Conservation (phyloP, 2,797 vertebrate genomes). For the Streptopelia turtur region DNA sequence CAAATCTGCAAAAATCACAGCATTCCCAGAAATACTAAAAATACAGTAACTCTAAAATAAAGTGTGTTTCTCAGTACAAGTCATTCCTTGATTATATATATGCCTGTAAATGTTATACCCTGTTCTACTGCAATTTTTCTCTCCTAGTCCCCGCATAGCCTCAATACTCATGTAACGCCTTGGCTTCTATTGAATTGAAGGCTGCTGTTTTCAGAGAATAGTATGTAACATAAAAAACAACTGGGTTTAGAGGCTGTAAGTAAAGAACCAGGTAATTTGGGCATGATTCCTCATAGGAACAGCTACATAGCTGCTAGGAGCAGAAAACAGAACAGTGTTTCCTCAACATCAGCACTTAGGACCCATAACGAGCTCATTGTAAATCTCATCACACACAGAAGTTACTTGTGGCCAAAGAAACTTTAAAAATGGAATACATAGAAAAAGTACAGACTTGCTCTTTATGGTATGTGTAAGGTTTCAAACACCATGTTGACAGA, state of each 20-base stretch:
- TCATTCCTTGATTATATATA: neutral
- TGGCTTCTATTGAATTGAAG: neutral
- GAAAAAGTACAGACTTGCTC: neutral
- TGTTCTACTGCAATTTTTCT: neutral
- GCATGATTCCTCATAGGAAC: fast-evolving
- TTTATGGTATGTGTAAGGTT: neutral
- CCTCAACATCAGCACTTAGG: neutral
- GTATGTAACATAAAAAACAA: neutral
- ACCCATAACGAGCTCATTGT: neutral
- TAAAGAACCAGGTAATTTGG: neutral
- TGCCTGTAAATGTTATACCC: neutral
- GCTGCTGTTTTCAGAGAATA: neutral
- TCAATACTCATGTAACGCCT: neutral
- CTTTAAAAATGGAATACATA: neutral
- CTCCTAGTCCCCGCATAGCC: neutral
- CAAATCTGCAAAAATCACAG: neutral
- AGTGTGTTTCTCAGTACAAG: neutral
- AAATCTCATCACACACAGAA: neutral
- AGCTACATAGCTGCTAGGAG: neutral
- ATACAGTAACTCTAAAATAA: neutral
- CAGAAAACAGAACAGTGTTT: neutral
- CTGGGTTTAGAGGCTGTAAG: neutral
- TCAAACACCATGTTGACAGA: neutral
- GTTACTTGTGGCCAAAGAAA: neutral
- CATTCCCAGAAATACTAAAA: neutral